Percentiles rank a stretch among this genome's conserved stretches.
phyloP scores from a whole-genome alignment of 23 tunicate genomes.

The Corella eumyota region DNA sequence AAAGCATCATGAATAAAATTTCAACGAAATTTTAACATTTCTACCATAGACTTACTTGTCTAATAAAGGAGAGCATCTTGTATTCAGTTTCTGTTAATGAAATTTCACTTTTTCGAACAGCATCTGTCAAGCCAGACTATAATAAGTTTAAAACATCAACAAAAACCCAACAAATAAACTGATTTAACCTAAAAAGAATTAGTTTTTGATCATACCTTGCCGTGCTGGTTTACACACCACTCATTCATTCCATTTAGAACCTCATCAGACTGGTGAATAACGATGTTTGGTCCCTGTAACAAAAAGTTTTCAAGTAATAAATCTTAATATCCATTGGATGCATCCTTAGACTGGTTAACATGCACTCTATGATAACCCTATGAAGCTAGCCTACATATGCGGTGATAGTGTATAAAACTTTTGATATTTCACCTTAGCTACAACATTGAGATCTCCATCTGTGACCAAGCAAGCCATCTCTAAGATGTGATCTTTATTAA shows the following conservation, averaged over 20 bases:
- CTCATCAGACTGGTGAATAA: conserved; percentile 53
- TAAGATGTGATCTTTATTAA: conserved; percentile 62
- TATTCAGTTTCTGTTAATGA: conserved; percentile 49
- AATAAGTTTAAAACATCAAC: background rate
- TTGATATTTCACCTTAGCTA: conserved; percentile 37
- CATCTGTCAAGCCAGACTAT: conserved; percentile 74
- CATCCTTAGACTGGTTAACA: background rate
- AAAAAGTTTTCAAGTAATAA: too few species aligned
- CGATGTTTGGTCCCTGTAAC: conserved; percentile 57
- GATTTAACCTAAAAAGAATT: background rate
- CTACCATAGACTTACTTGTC: too few species aligned
- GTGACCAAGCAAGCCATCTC: conserved; percentile 95
- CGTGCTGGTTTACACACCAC: conserved; percentile 85
- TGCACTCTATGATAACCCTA: too few species aligned
- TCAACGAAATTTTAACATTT: too few species aligned
- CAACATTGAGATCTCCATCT: conserved; percentile 50
- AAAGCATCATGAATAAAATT: background rate
- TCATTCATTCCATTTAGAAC: conserved; percentile 55
- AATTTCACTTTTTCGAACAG: conserved; percentile 53
- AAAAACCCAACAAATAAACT: background rate
- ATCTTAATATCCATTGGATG: background rate
- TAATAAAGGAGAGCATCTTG: conserved; percentile 41
- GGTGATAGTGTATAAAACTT: background rate
- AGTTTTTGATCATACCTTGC: conserved; percentile 27
- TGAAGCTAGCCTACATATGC: background rate